A percentile compares a stretch with the other conserved stretches of the same genome.
Evolutionary conservation across 2,797 vertebrate species (phyloP).

Genomic region (Chloroceryle inda): DNA sequence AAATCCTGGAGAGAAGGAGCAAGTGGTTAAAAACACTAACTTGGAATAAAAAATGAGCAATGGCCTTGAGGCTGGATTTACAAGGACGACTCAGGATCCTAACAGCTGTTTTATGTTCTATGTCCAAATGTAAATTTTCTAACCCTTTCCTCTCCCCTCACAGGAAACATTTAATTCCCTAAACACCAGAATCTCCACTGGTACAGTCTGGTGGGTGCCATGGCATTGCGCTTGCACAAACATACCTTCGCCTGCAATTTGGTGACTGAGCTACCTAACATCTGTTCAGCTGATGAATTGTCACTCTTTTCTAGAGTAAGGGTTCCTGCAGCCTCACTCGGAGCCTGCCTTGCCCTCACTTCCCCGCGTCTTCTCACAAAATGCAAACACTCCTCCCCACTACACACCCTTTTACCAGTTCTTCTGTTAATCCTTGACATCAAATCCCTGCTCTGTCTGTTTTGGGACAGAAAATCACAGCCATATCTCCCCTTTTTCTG

Average conservation of each 20-base stretch:
- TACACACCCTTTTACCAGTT: background rate
- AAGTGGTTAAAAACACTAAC: background rate
- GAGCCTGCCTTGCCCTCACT: background rate
- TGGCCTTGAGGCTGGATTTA: background rate
- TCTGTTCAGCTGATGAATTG: background rate
- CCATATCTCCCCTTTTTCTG: background rate
- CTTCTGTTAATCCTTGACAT: background rate
- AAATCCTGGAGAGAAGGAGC: background rate
- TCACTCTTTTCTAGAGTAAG: background rate
- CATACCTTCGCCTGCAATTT: background rate
- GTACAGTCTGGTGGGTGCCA: background rate
- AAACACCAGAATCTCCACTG: background rate
- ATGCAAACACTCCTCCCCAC: background rate
- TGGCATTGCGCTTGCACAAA: background rate
- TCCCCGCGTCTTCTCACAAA: background rate
- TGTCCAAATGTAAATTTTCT: background rate
- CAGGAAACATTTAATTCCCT: background rate
- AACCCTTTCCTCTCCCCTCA: background rate
- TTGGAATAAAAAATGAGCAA: background rate
- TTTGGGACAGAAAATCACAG: background rate
- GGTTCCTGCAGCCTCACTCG: background rate
- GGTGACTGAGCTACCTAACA: background rate
- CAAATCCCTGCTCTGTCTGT: background rate
- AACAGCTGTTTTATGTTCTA: background rate
- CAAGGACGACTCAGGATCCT: background rate